Evolutionary conservation across 2,888 invertebrate species (phyloP).

Genomic region (Parnassius apollo): DNA sequence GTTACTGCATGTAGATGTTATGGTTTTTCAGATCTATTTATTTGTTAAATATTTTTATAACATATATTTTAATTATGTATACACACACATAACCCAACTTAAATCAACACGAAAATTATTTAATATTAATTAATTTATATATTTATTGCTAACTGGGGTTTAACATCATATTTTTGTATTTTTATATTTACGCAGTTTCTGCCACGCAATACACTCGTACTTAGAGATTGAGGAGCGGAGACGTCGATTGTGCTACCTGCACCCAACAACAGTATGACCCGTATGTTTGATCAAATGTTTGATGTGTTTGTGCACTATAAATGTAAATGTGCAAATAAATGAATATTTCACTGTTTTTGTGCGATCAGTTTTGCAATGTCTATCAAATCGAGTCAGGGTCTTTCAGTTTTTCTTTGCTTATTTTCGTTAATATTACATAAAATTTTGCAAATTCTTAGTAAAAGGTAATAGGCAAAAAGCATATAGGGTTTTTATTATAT

Average conservation of each 20-base stretch:
- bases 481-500: neutral
- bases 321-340: conserved; percentile 43
- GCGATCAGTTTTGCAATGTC: conserved; percentile 24
- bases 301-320: conserved; percentile 62
- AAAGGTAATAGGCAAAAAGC: too few relatives aligned
- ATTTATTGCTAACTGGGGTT: neutral
- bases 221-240: conserved; percentile 71
- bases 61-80: neutral
- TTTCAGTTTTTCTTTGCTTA: neutral
- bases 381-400: neutral
- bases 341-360: conserved; percentile 30
- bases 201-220: conserved; percentile 78
- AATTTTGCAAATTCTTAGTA: neutral
- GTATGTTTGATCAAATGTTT: conserved; percentile 60
- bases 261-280: conserved; percentile 59
- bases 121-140: conserved; percentile 20
- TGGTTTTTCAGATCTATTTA: conserved; percentile 4
- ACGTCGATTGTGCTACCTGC: conserved; percentile 66
- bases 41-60: neutral
- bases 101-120: neutral
- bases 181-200: conserved; percentile 73
- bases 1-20: conserved; percentile 25
- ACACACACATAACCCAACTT: neutral
- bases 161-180: conserved; percentile 45
- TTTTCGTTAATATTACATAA: neutral